phyloP scores from a whole-genome alignment of 2,888 invertebrate genomes.

The Sisyra nigra region DNA sequence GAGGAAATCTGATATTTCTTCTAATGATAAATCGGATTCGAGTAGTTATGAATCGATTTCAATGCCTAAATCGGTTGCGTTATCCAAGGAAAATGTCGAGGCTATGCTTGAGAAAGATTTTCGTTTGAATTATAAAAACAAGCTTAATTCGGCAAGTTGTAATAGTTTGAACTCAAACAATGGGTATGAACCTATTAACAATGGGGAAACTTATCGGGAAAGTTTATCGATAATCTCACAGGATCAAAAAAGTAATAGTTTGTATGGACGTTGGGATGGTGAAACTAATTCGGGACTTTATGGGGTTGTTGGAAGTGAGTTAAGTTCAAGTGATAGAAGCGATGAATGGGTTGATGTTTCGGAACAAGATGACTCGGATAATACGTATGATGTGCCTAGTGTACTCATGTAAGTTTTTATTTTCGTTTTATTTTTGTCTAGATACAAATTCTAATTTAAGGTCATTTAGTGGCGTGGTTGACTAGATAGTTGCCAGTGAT shows the following conservation, averaged over 20 bases:
- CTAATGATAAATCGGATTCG: constrained; percentile 30
- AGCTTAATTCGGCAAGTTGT: no score
- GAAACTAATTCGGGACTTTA: constrained; percentile 19
- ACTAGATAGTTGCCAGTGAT: no score
- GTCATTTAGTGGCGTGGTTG: no score
- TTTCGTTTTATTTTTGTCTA: no score
- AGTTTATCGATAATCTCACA: constrained; percentile 34
- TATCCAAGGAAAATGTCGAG: neutral
- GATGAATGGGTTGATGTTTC: constrained; percentile 53
- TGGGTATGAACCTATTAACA: constrained; percentile 5
- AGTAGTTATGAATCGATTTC: constrained; percentile 42
- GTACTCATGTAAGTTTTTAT: constrained; percentile 37
- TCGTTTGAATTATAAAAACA: no score
- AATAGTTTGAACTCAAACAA: neutral
- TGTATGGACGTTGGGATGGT: constrained; percentile 36
- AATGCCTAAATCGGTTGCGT: constrained; percentile 13
- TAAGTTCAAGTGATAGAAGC: constrained; percentile 41
- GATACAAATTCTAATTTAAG: no score
- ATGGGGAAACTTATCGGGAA: constrained; percentile 9
- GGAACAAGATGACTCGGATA: constrained; percentile 35
- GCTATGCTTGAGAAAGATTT: no score
- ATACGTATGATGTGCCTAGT: constrained; percentile 27
- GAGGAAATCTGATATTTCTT: constrained; percentile 41
- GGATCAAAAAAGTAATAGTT: constrained; percentile 43
- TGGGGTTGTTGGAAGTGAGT: constrained; percentile 35